Evolutionary conservation across 2,113 vertebrate species (phyloP).

Genomic region (Silurus asotus): DNA sequence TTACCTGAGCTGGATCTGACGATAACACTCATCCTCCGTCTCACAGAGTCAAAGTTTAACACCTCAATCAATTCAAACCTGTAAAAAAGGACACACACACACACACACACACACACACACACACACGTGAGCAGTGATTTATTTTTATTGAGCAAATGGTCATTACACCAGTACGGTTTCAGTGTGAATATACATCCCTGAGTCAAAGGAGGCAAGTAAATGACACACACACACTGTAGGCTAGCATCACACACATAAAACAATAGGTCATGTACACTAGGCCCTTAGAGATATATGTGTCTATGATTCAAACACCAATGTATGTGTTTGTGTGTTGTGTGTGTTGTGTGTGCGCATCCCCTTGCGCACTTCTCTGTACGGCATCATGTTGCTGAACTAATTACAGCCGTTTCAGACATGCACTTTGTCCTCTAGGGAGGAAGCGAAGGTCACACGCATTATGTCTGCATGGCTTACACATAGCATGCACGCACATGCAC

Average conservation of each 20-base stretch:
- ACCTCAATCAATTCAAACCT: constrained; percentile 91
- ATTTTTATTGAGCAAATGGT: background rate
- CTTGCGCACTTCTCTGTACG: constrained; percentile 31
- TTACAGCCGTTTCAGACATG: constrained; percentile 38
- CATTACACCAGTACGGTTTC: background rate
- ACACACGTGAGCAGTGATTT: background rate
- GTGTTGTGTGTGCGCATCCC: constrained; percentile 12
- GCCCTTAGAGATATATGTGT: constrained; percentile 13
- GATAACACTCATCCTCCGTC: constrained; percentile 95
- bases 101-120: constrained; percentile 14
- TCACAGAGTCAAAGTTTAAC: constrained; percentile 92
- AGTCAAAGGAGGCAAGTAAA: constrained; percentile 2
- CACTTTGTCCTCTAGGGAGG: constrained; percentile 29
- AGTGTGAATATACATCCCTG: background rate
- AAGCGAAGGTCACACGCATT: constrained; percentile 14
- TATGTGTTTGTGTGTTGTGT: constrained; percentile 24
- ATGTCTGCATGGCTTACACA: background rate
- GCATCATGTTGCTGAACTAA: constrained; percentile 45
- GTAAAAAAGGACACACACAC: constrained; percentile 38
- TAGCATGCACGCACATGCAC: background rate
- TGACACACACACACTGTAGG: background rate
- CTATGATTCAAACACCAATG: constrained; percentile 11
- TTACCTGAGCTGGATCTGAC: constrained; percentile 83
- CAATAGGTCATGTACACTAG: background rate
- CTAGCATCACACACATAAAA: constrained; percentile 3